Evolutionary conservation across 2,113 vertebrate species (phyloP), one percentile per base, ranked within the genome.

Genomic region (Emydura subglobosa): DNA sequence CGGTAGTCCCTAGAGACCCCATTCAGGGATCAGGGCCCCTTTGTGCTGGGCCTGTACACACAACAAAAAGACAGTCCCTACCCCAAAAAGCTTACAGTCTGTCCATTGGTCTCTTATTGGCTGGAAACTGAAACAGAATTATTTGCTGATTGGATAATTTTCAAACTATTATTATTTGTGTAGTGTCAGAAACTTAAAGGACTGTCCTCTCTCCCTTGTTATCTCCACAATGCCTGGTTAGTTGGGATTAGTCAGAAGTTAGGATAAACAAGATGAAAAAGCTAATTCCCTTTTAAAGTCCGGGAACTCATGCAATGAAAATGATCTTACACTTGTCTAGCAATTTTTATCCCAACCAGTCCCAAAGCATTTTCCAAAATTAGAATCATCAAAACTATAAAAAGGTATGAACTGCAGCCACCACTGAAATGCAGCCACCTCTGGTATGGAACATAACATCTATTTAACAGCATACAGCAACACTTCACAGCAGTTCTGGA

Each of bases 81-180:
- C 25, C 44, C 24, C 22, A 25, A 25, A 47, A 47, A 47, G 22
- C 24, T 76, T 76, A 42, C 65, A 42, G 6, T 78, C 74, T 47
- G 6, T 78, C 74, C 27, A 29, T 24, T 19, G 3, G 25, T 44
- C 74, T 47, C 74, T 47, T 47, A 44, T 27, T 44, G 25, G 21
- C 74, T 47, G 74, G 10, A 78, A 78, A 78, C 12, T 4, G 25
- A 47, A 44, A 88, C 83, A 2, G 68, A 76, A 85, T 85, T 85
- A 78, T 88, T 97, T 91, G 81, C 53, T 94, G 92, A 80, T 81
- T 53, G 39, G 90, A 86, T 94, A 55, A 87, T 91, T 96, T 96
- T 96, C 72, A 79, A 83, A 65, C 94, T 85, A 61, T 57, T 83
- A 76, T 93, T 84, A 78, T 93, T 92, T 87, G 88, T 24, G 3